Evolutionary conservation across 2,888 invertebrate genomes (phyloP).

Genomic region (Axea sp.): DNA sequence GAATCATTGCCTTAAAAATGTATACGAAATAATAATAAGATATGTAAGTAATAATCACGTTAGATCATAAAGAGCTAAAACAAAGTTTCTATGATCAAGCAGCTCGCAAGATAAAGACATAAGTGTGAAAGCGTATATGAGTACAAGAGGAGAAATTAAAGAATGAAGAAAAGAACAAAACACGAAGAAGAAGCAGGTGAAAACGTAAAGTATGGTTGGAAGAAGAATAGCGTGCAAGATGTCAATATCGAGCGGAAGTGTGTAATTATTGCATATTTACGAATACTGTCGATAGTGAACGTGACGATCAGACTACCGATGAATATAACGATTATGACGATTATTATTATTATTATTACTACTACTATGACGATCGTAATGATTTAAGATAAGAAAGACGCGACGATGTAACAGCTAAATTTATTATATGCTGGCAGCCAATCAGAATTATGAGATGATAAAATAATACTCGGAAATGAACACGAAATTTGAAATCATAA

Average conservation of each 20-base stretch:
- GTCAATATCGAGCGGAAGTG: conserved; percentile 66
- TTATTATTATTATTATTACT: conserved; percentile 51
- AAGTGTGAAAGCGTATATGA: conserved; percentile 56
- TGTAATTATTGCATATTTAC: conserved; percentile 78
- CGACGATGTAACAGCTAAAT: conserved; percentile 50
- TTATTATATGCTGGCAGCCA: conserved; percentile 40
- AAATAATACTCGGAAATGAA: conserved; percentile 41
- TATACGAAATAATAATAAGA: conserved; percentile 80
- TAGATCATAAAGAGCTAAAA: conserved; percentile 75
- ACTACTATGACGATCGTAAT: conserved; percentile 53
- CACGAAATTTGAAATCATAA: background rate
- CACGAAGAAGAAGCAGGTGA: conserved; percentile 49
- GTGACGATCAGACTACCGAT: conserved; percentile 61
- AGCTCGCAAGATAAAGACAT: conserved; percentile 67
- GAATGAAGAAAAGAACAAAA: conserved; percentile 37
- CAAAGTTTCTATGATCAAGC: conserved; percentile 77
- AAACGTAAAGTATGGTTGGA: conserved; percentile 59
- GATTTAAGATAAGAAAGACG: conserved; percentile 54
- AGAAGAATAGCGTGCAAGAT: conserved; percentile 63
- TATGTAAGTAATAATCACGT: conserved; percentile 79
- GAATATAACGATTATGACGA: conserved; percentile 66
- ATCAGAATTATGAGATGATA: conserved; percentile 29
- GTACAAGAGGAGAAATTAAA: conserved; percentile 49
- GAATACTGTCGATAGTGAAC: conserved; percentile 51
- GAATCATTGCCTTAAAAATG: conserved; percentile 80